Base-by-base conservation (phyloP, 37 sponge, comb jelly and placozoan species). In the Halisarca cf. caerulea region DNA sequence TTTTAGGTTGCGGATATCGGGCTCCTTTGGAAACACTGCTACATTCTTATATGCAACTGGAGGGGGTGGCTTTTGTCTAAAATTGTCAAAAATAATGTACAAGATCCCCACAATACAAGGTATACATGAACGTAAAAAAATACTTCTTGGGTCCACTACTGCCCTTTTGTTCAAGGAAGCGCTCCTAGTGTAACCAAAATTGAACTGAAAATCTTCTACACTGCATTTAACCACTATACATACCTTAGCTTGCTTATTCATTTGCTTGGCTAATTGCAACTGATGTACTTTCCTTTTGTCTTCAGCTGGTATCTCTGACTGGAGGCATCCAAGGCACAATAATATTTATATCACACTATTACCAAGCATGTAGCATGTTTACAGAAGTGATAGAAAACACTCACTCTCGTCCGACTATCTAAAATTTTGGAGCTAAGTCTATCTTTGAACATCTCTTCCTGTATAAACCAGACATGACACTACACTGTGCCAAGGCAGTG, bases 221-320 rank as follows among this genome's bases (percentile, higher is more conserved):
- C n/a, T n/a, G n/a, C n/a, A n/a, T n/a, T n/a, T n/a, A n/a, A n/a
- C n/a, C n/a, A n/a, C n/a, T n/a, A 80, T 15, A 38, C 91, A 84
- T 61, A 84, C 94, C 81, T 86, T 91, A 40, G 99, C 99, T 55
- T 95, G 87, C 54, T 95, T 88, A 64, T 99, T 95, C 62, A 99
- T 91, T 28, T 89, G 88, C 44, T 87, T 92, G 34, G 89, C 85
- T 21, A 99, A 88, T 47, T 91, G 81, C 33, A 78, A 58, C 87
- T 99, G 99, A 64, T 96, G 93, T 18, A 80, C 87, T 59, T 94
- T 96, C 37, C 99, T 79, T 77, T 86, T 90, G 30, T 89, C 95
- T 45, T 95, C 99, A 7, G 93, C 78, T 23, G 93, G 44, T 36
- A 86, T 79, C 66, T 97, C 97, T 4, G 86, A 85, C 89, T 90